Percentiles rank a stretch among this genome's conserved stretches.
These are phyloP conservation scores for Gallinago media DNA, from an alignment of 2,113 vertebrate genomes.

Conservation along the genomic window DNA sequence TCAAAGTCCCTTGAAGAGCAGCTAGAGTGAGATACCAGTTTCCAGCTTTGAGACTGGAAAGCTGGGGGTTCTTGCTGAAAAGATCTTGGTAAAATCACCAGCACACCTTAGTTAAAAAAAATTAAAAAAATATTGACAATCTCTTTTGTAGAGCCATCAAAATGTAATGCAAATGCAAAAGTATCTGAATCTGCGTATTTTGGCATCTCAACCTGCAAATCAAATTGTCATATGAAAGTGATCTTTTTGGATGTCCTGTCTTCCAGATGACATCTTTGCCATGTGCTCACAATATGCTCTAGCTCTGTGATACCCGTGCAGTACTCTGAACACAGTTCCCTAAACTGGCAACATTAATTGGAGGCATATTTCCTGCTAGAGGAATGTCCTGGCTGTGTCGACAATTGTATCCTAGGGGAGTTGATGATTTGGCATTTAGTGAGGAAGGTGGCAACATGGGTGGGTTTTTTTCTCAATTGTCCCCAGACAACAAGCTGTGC, in stretches of 20 bases:
- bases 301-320: neutral
- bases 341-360: neutral
- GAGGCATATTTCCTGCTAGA: neutral
- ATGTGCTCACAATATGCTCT: neutral
- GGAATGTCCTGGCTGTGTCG: neutral
- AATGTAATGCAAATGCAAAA: constrained; percentile 21
- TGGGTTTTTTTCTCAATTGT: neutral
- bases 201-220: neutral
- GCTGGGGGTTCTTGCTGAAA: neutral
- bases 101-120: neutral
- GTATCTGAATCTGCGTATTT: constrained; percentile 14
- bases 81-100: neutral
- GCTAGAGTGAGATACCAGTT: neutral
- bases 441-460: neutral
- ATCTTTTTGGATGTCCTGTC: neutral
- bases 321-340: neutral
- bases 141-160: neutral
- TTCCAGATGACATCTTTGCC: neutral
- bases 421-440: neutral
- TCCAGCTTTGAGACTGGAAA: neutral
- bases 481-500: neutral
- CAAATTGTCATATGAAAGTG: neutral
- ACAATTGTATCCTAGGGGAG: neutral
- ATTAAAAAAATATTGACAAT: neutral
- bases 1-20: neutral